A percentile compares a stretch with the other conserved stretches of the same genome.
Evolutionary conservation across 2,888 invertebrate species (phyloP).

Genomic region (Scaptomyza polygonia): DNA sequence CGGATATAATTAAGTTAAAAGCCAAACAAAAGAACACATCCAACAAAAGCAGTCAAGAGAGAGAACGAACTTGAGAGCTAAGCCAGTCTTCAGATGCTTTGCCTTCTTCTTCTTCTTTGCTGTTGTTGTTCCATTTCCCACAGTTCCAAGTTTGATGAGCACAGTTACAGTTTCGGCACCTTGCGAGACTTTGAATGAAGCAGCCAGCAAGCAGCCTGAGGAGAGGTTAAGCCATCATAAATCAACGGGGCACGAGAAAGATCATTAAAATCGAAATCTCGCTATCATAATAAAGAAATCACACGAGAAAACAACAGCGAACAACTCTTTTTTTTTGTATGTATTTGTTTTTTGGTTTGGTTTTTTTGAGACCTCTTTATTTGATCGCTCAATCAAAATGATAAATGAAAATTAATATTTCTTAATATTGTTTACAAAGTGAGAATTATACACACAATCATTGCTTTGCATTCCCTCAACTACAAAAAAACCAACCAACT

Average conservation of each 20-base stretch:
- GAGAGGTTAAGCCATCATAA: slow-evolving; percentile 67
- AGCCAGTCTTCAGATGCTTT: not conserved
- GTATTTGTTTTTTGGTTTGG: slow-evolving; percentile 2
- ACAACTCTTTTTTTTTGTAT: slow-evolving; percentile 16
- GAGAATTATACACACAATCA: slow-evolving; percentile 79
- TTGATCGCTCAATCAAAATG: slow-evolving; percentile 84
- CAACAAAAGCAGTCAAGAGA: slow-evolving; percentile 69
- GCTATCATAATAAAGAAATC: slow-evolving; percentile 81
- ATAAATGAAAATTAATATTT: slow-evolving; percentile 84
- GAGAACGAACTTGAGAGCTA: slow-evolving; percentile 47
- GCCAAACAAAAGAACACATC: slow-evolving; percentile 59
- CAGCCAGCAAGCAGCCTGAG: slow-evolving; percentile 18
- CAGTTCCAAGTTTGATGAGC: slow-evolving; percentile 33
- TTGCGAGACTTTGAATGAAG: slow-evolving; percentile 44
- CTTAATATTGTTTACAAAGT: slow-evolving; percentile 84
- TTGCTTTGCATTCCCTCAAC: slow-evolving; percentile 47
- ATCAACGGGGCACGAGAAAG: slow-evolving; percentile 69
- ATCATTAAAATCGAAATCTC: slow-evolving; percentile 74
- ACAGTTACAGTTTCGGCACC: slow-evolving; percentile 75
- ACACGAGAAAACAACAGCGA: slow-evolving; percentile 73
- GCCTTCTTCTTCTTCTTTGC: not conserved
- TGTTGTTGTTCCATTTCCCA: slow-evolving; percentile 51
- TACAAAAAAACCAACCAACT: slow-evolving; percentile 2
- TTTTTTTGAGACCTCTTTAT: slow-evolving; percentile 63
- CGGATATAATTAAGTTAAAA: slow-evolving; percentile 74